Conservation (phyloP, 2,888 invertebrate species). For the Lasioglossum villosulum region DNA sequence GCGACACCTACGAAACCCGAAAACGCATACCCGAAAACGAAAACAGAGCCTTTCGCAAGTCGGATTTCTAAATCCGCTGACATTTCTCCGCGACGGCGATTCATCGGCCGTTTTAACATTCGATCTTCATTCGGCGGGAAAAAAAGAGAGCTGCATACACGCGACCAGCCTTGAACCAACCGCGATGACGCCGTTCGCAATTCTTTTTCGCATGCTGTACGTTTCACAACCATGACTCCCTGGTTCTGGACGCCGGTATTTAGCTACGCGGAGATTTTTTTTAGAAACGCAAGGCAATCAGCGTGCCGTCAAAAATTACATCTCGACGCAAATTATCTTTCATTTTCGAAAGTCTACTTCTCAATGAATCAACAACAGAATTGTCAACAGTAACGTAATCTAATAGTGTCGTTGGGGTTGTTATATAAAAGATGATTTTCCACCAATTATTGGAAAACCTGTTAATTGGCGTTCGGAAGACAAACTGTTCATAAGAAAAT, state of each 20-base stretch:
- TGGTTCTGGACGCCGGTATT: background rate
- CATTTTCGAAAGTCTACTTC: too few species aligned
- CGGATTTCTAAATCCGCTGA: background rate
- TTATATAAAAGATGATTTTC: too few species aligned
- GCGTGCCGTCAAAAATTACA: too few species aligned
- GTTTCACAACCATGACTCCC: background rate
- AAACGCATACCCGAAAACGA: background rate
- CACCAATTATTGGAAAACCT: too few species aligned
- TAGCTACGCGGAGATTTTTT: background rate
- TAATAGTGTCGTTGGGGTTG: too few species aligned
- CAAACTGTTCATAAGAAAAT: too few species aligned
- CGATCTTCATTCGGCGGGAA: background rate
- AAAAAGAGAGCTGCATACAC: constrained; percentile 15
- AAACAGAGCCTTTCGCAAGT: constrained; percentile 2
- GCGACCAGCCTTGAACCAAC: constrained; percentile 32
- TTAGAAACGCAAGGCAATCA: background rate
- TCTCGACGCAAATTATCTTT: too few species aligned
- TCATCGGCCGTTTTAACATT: constrained; percentile 24
- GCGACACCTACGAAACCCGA: background rate
- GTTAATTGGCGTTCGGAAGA: too few species aligned
- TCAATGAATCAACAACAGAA: too few species aligned
- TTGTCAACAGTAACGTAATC: too few species aligned
- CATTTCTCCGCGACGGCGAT: background rate
- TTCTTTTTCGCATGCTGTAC: constrained; percentile 7
- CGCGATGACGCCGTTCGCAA: constrained; percentile 3